A percentile compares a stretch with the other conserved stretches of the same genome.
phyloP scores from a whole-genome alignment of 2,113 vertebrate genomes.

The Hyaena hyaena region DNA sequence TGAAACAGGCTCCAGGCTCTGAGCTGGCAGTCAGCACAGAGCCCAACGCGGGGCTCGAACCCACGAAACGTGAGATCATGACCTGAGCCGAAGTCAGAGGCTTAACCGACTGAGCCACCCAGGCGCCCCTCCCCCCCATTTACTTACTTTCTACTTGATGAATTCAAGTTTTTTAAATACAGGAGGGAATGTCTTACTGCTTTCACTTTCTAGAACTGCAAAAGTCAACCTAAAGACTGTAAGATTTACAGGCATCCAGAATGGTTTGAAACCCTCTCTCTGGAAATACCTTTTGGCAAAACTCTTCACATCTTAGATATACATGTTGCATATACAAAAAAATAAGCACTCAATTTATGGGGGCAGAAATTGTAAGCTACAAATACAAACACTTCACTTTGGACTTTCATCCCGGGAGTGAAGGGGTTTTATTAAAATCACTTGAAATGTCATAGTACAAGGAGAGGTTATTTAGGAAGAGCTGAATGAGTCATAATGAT shows the following conservation, averaged over 20 bases:
- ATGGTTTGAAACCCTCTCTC: conserved; percentile 9
- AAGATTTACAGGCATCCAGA: neutral
- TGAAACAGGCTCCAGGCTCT: too few species aligned
- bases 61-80: too few species aligned
- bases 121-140: neutral
- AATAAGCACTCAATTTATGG: neutral
- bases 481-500: neutral
- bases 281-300: neutral
- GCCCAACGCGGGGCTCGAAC: too few species aligned
- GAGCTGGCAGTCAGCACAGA: too few species aligned
- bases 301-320: neutral
- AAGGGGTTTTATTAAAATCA: conserved; percentile 19
- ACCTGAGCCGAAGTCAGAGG: too few species aligned
- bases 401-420: neutral
- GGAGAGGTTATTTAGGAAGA: neutral
- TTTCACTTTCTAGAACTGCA: neutral
- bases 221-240: neutral
- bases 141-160: neutral
- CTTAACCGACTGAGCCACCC: too few species aligned
- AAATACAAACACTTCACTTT: neutral
- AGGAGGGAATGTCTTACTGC: neutral
- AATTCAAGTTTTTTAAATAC: neutral
- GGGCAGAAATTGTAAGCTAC: neutral
- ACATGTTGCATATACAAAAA: neutral
- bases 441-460: neutral